Conservation (phyloP, 2,888 invertebrate genomes). For the Nephrotoma flavescens region DNA sequence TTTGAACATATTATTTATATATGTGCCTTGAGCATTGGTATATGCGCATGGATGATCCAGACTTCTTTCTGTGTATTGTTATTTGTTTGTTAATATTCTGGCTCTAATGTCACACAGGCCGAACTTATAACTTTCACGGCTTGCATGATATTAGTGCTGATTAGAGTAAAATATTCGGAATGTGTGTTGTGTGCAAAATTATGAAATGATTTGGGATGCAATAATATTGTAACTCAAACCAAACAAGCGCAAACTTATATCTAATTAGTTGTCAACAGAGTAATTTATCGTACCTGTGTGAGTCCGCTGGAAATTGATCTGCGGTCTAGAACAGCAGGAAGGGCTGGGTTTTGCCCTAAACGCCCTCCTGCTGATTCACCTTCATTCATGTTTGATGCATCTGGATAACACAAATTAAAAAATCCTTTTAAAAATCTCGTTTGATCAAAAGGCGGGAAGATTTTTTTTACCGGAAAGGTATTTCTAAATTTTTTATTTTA, state of each 20-base stretch:
- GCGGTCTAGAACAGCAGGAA: slow-evolving; percentile 35
- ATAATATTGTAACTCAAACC: not conserved
- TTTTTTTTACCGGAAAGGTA: not conserved
- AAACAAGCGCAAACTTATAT: not conserved
- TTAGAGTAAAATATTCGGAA: not conserved
- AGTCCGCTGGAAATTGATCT: slow-evolving; percentile 20
- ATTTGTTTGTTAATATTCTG: not conserved
- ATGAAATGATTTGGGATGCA: not conserved
- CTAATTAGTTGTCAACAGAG: not conserved
- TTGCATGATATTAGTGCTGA: not conserved
- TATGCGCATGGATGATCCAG: not conserved
- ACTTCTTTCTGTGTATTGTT: not conserved
- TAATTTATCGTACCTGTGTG: slow-evolving; percentile 3
- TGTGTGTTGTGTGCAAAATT: not conserved
- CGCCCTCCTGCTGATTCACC: slow-evolving; percentile 36
- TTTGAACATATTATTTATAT: not conserved
- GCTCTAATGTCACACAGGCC: not conserved
- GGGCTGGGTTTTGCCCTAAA: slow-evolving; percentile 33
- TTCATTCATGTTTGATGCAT: slow-evolving; percentile 36
- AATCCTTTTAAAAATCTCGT: not conserved
- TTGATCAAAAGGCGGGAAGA: not conserved
- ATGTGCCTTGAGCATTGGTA: not conserved
- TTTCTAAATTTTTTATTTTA: not conserved
- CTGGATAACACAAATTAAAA: slow-evolving; percentile 16
- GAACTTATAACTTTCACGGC: not conserved